A percentile compares a stretch with the other conserved stretches of the same genome.
Evolutionary conservation across 2,113 vertebrate genomes (phyloP).

Genomic region (Callopanchax toddi): DNA sequence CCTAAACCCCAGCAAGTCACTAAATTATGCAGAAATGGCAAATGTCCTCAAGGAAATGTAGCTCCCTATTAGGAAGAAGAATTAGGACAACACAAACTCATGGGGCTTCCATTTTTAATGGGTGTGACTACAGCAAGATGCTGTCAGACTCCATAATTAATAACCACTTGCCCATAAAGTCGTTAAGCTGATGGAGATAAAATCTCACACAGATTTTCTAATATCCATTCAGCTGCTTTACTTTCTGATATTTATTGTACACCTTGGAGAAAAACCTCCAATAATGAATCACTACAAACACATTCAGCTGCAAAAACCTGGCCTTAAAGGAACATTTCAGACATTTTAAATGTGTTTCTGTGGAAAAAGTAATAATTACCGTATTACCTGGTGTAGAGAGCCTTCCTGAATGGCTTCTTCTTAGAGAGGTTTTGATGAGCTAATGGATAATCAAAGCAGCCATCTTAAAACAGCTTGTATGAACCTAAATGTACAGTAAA

Average conservation of each 20-base stretch:
- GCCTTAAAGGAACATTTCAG: too few species aligned
- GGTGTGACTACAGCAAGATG: conserved; percentile 8
- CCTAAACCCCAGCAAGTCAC: conserved; percentile 10
- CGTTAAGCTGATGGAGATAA: neutral
- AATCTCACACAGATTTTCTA: neutral
- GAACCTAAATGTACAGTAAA: too few species aligned
- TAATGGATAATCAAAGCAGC: too few species aligned
- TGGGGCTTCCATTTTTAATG: conserved; percentile 18
- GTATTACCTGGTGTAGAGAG: too few species aligned
- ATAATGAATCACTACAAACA: neutral
- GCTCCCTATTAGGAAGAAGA: conserved; percentile 21
- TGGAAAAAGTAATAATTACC: too few species aligned
- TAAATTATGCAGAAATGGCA: conserved; percentile 42
- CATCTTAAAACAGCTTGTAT: too few species aligned
- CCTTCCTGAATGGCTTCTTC: too few species aligned
- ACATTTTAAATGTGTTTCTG: too few species aligned
- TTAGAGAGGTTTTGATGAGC: too few species aligned
- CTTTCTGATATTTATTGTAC: conserved; percentile 3
- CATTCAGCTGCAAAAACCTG: neutral
- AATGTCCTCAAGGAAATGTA: conserved; percentile 30
- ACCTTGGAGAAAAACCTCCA: neutral
- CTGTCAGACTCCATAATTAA: neutral
- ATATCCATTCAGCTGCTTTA: neutral
- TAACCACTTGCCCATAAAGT: conserved; percentile 1
- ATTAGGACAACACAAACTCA: conserved; percentile 41